Percentiles rank a stretch among this genome's conserved stretches.
Conservation (phyloP, 2,113 vertebrate genomes). For the Phycodurus eques region DNA sequence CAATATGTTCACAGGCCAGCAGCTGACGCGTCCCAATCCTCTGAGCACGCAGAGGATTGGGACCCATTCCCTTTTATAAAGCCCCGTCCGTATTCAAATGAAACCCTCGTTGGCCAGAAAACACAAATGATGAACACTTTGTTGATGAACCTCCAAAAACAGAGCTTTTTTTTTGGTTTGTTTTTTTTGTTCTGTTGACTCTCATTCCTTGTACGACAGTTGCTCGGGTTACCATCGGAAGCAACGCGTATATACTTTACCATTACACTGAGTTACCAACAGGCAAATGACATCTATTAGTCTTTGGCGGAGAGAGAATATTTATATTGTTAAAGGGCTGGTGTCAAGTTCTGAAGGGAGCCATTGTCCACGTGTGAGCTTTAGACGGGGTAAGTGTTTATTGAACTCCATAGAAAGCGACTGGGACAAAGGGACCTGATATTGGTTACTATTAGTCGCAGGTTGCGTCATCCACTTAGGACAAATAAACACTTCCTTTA, state of each 20-base stretch:
- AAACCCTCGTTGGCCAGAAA: constrained; percentile 61
- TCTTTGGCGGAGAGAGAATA: constrained; percentile 71
- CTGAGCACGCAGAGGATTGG: constrained; percentile 32
- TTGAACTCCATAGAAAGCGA: constrained; percentile 69
- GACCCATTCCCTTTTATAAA: constrained; percentile 54
- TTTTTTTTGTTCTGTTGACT: constrained; percentile 25
- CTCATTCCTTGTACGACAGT: constrained; percentile 47
- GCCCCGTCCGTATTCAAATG: constrained; percentile 60
- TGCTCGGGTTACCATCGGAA: constrained; percentile 65
- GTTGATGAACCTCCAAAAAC: constrained; percentile 60
- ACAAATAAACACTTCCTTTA: background rate
- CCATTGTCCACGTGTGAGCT: constrained; percentile 66
- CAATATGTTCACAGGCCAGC: constrained; percentile 57
- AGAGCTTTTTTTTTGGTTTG: constrained; percentile 27
- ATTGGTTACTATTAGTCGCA: constrained; percentile 58
- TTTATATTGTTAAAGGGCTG: constrained; percentile 69
- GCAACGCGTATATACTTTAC: constrained; percentile 52
- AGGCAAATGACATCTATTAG: constrained; percentile 75
- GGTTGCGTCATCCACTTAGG: background rate
- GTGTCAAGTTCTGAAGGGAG: constrained; percentile 72
- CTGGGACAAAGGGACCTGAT: constrained; percentile 69
- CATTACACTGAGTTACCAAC: constrained; percentile 67
- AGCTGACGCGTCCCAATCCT: constrained; percentile 43
- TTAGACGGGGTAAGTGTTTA: constrained; percentile 73
- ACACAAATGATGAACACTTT: constrained; percentile 52